phyloP scores from a whole-genome alignment of 2,113 vertebrate species.

The Pseudopodoces humilis region DNA sequence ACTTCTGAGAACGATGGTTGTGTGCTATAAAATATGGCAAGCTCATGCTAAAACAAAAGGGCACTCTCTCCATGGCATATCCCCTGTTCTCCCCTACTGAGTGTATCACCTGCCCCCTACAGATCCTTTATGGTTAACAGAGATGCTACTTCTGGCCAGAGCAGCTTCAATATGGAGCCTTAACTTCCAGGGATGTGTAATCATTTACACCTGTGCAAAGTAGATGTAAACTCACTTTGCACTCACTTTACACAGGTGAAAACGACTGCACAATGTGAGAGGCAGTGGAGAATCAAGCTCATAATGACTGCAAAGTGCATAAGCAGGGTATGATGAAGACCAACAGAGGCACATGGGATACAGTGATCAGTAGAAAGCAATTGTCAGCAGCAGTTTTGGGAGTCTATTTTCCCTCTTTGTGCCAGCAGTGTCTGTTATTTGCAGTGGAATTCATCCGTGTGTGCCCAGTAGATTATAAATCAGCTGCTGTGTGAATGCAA shows the following conservation, averaged over 20 bases:
- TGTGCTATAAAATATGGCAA: background rate
- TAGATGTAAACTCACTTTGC: conserved; percentile 41
- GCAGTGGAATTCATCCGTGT: background rate
- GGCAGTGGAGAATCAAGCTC: background rate
- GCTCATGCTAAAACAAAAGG: background rate
- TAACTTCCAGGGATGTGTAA: background rate
- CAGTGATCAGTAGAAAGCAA: background rate
- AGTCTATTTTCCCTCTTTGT: background rate
- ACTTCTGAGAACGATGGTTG: background rate
- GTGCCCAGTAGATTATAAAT: background rate
- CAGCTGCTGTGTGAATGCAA: background rate
- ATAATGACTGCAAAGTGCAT: background rate
- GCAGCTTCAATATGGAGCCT: background rate
- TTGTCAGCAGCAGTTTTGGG: background rate
- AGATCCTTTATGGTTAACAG: background rate
- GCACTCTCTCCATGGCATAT: background rate
- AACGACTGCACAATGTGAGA: conserved; percentile 32
- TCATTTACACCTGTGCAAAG: conserved; percentile 7
- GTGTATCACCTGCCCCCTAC: background rate
- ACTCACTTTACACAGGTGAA: conserved; percentile 14
- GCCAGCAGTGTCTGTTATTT: background rate
- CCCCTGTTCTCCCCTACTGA: background rate
- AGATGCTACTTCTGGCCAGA: background rate
- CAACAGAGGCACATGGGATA: background rate
- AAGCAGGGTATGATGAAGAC: background rate